A percentile compares a stretch with the other conserved stretches of the same genome.
These are phyloP conservation scores for Lithophane socia DNA, from an alignment of 2,888 invertebrate genomes.

Conservation along the genomic window DNA sequence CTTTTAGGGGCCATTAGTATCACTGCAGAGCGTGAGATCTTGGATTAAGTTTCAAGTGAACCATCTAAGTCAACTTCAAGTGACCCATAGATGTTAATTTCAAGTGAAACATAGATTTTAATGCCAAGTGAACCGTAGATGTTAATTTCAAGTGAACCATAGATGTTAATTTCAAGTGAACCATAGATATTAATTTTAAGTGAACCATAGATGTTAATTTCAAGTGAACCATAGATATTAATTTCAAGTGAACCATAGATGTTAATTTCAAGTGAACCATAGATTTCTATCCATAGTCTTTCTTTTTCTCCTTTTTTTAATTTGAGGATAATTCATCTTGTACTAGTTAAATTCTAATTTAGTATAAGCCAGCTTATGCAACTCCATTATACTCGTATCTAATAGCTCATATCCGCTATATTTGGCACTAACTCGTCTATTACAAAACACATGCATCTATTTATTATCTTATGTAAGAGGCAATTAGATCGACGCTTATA, in stretches of 20 bases:
- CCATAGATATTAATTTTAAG: too few relatives aligned
- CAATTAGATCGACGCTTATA: conserved; percentile 1
- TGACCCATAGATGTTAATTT: too few relatives aligned
- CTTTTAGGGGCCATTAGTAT: background rate
- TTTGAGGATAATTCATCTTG: background rate
- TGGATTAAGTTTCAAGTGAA: too few relatives aligned
- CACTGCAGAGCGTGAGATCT: background rate
- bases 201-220: too few relatives aligned
- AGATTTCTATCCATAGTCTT: too few relatives aligned
- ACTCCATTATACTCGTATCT: conserved; percentile 7
- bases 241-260: background rate
- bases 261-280: background rate
- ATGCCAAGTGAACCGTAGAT: background rate
- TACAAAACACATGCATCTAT: conserved; percentile 26
- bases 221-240: too few relatives aligned
- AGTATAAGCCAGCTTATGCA: conserved; percentile 24
- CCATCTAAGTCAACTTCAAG: too few relatives aligned
- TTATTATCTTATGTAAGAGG: conserved; percentile 23
- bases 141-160: background rate
- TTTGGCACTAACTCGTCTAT: conserved; percentile 16
- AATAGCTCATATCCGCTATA: conserved; percentile 22
- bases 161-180: background rate
- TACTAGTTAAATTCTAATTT: conserved; percentile 1
- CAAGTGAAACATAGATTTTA: too few relatives aligned
- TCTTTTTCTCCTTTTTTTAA: background rate